Evolutionary conservation across 2,797 vertebrate species (phyloP).

Genomic region (Bucorvus abyssinicus): DNA sequence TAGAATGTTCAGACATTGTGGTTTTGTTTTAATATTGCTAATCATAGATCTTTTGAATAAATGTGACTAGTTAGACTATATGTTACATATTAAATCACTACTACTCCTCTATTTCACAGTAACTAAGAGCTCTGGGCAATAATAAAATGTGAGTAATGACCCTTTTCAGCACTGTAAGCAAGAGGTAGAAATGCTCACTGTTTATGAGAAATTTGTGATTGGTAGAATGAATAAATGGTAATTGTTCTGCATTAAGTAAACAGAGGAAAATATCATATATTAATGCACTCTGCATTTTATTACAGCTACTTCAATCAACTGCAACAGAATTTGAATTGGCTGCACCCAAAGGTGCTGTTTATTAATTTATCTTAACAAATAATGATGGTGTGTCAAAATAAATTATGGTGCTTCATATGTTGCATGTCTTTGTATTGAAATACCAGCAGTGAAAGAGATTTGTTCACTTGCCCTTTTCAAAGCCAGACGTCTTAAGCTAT

Average conservation of each 20-base stretch:
- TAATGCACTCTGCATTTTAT: conserved; percentile 66
- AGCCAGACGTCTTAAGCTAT: background rate
- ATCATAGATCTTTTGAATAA: conserved; percentile 54
- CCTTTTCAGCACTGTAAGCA: conserved; percentile 58
- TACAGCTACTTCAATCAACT: conserved; percentile 65
- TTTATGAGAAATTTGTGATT: conserved; percentile 61
- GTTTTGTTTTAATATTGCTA: conserved; percentile 55
- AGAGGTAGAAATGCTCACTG: conserved; percentile 48
- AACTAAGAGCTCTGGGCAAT: conserved; percentile 65
- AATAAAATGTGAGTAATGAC: conserved; percentile 74
- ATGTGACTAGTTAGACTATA: conserved; percentile 56
- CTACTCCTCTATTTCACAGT: conserved; percentile 40
- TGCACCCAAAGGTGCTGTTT: conserved; percentile 72
- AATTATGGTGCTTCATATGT: conserved; percentile 59
- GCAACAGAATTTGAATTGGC: conserved; percentile 53
- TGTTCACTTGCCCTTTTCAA: conserved; percentile 6
- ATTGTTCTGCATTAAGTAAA: conserved; percentile 73
- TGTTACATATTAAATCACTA: conserved; percentile 59
- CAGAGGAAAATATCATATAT: conserved; percentile 58
- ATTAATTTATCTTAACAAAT: conserved; percentile 75
- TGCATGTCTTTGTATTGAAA: conserved; percentile 38
- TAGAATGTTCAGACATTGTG: background rate
- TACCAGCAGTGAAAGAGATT: background rate
- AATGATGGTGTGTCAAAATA: conserved; percentile 65
- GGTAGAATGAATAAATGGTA: conserved; percentile 68